Evolutionary conservation across 2,888 invertebrate species (phyloP).

Genomic region (Drosophila recens): DNA sequence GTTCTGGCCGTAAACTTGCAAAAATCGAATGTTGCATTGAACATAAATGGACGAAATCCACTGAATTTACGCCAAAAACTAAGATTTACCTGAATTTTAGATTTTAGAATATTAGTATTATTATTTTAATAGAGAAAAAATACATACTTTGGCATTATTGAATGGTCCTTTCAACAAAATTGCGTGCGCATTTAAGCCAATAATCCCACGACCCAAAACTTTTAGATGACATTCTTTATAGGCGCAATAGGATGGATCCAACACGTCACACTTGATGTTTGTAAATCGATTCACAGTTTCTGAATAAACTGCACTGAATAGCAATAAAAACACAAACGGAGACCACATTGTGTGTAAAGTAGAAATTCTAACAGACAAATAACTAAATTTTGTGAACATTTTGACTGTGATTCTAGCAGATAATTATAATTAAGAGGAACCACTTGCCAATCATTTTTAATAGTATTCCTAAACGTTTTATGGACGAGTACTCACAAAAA

Average conservation of each 20-base stretch:
- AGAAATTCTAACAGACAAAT: no score
- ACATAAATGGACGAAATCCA: constrained; percentile 24
- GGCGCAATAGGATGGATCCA: no score
- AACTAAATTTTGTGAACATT: no score
- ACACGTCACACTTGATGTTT: no score
- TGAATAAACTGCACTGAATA: background rate
- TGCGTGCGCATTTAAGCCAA: constrained; percentile 17
- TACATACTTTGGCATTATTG: constrained; percentile 22
- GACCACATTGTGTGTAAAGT: background rate
- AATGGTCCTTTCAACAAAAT: constrained; percentile 15
- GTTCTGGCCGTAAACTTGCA: background rate
- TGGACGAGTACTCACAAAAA: no score
- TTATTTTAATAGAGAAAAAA: background rate
- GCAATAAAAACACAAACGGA: background rate
- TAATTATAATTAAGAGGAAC: no score
- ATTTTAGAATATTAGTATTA: background rate
- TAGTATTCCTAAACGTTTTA: no score
- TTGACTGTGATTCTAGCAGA: no score
- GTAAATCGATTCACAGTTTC: constrained; percentile 1
- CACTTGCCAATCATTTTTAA: no score
- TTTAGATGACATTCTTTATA: background rate
- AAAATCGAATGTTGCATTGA: constrained; percentile 18
- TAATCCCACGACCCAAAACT: background rate
- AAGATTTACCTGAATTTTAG: constrained; percentile 6
- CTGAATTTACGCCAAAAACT: constrained; percentile 24